A percentile compares a stretch with the other conserved stretches of the same genome.
phyloP scores from a whole-genome alignment of 2,888 invertebrate genomes.

The Drosophila setosimentum region DNA sequence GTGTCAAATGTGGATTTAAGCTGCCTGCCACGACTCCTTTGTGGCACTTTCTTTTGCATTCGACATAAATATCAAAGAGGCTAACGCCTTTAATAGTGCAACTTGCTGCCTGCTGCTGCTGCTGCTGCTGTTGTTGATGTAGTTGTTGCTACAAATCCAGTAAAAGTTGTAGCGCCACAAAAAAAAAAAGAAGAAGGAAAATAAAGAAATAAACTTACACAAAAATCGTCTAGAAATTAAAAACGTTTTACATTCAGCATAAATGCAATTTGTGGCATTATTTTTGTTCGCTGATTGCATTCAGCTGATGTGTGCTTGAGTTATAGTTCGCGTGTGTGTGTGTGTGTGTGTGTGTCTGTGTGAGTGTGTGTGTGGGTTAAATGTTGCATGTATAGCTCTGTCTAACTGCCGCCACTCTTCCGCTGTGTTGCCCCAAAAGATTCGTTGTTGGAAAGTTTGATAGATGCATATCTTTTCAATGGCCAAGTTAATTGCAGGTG shows the following conservation, averaged over 20 bases:
- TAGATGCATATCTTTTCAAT: constrained; percentile 64
- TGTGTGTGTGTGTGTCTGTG: constrained; percentile 25
- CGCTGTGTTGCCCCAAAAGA: constrained; percentile 17
- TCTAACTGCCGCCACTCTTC: neutral
- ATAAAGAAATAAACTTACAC: constrained; percentile 1
- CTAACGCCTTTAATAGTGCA: constrained; percentile 58
- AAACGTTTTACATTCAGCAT: constrained; percentile 35
- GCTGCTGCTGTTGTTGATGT: neutral
- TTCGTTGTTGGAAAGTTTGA: constrained; percentile 57
- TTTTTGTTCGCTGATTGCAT: constrained; percentile 71
- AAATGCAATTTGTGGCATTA: constrained; percentile 65
- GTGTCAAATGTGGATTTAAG: constrained; percentile 47
- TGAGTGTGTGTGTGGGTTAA: constrained; percentile 39
- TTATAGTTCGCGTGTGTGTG: constrained; percentile 20
- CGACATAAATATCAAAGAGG: constrained; percentile 47
- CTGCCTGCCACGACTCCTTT: constrained; percentile 46
- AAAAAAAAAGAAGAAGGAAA: constrained; percentile 5
- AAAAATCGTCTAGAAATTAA: constrained; percentile 24
- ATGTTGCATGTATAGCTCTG: constrained; percentile 44
- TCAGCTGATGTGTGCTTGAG: constrained; percentile 57
- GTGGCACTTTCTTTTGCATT: constrained; percentile 65
- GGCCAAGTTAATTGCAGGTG: constrained; percentile 69
- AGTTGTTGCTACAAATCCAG: constrained; percentile 25
- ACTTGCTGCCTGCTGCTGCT: no score
- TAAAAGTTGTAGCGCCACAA: constrained; percentile 54